Conservation (phyloP, 2,797 vertebrate genomes). For the Melanotaenia trifasciata region DNA sequence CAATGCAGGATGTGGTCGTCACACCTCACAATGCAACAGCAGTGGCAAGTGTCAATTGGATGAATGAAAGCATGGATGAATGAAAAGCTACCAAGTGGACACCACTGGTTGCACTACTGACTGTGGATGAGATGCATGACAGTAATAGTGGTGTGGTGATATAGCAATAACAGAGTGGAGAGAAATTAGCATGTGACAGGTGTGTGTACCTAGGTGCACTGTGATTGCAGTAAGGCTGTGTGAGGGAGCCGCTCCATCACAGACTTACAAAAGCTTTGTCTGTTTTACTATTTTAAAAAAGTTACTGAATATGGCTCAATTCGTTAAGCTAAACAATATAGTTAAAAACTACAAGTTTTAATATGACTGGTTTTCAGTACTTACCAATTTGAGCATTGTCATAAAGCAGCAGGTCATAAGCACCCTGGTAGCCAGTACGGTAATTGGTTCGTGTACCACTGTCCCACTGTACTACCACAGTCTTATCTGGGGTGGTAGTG, state of each 20-base stretch:
- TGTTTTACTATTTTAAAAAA: not conserved
- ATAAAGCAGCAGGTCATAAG: slow-evolving; percentile 94
- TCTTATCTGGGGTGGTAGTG: slow-evolving; percentile 96
- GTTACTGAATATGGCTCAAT: not conserved
- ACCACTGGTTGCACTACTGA: too few species aligned
- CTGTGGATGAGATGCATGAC: too few species aligned
- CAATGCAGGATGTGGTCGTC: too few species aligned
- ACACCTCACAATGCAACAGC: too few species aligned
- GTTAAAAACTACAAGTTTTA: not conserved
- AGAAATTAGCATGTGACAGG: too few species aligned
- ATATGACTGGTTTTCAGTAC: slow-evolving; percentile 17
- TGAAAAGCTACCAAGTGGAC: too few species aligned
- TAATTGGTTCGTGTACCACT: slow-evolving; percentile 97
- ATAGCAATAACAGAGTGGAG: too few species aligned
- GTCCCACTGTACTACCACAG: slow-evolving; percentile 98
- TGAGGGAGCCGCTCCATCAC: not conserved
- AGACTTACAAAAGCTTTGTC: not conserved
- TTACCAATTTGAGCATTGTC: slow-evolving; percentile 98
- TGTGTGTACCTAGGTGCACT: too few species aligned
- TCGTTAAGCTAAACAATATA: not conserved
- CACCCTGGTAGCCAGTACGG: slow-evolving; percentile 95
- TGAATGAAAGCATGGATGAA: too few species aligned
- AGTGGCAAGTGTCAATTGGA: too few species aligned
- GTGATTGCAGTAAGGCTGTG: too few species aligned
- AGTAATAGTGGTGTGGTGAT: too few species aligned